Base-by-base conservation (phyloP, 2,888 invertebrate genomes). In the Rotaria socialis region DNA sequence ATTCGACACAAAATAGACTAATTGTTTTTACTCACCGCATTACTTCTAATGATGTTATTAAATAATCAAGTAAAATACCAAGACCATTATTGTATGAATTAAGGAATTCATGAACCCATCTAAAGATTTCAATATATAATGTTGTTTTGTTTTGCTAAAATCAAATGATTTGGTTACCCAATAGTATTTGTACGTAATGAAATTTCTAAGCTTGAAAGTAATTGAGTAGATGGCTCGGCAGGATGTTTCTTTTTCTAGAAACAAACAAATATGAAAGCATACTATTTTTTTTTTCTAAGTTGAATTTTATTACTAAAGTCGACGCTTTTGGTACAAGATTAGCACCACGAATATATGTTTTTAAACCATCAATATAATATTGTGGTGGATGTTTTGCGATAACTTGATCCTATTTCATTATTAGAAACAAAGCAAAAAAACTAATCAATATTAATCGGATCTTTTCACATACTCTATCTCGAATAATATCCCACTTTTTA, bases 101-200 rank as follows among this genome's bases (percentile, higher is more conserved):
- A 88, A 99, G 93, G 92, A 99, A 99, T 92, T 97, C 96, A 89
- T 96, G 94, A 86, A 99, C 99, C 99, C 99, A 99, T 93, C 96
- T 96, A 92, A 50, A 93, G 4, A 14, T 50, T 14, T 11, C 14
- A 8, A 4, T 50, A 50, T 50, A 8, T 50, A 50, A 50, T 14
- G 14, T 11, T 8, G 50, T 50, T 14, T 11, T 11, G 1, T 50
- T 50, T 50, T 11, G 8, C 8, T 50, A 11, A 50, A 50, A 50
- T 14, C 50, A 1, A 55, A 55, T 55, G 22, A 87, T n/a, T 56
- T 74, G 24, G 47, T 10, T 92, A 96, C 96, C 99, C 98, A 91
- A 99, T 99, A 92, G 96, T 96, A 93, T 99, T 99, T 88, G 99
- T 99, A 90, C 98, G 94, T 89, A 99, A 93, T 84, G 97, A 99